Evolutionary conservation across 2,888 invertebrate species (phyloP), one percentile per base, ranked within the genome.

Genomic region (Temnothorax rugatulus): DNA sequence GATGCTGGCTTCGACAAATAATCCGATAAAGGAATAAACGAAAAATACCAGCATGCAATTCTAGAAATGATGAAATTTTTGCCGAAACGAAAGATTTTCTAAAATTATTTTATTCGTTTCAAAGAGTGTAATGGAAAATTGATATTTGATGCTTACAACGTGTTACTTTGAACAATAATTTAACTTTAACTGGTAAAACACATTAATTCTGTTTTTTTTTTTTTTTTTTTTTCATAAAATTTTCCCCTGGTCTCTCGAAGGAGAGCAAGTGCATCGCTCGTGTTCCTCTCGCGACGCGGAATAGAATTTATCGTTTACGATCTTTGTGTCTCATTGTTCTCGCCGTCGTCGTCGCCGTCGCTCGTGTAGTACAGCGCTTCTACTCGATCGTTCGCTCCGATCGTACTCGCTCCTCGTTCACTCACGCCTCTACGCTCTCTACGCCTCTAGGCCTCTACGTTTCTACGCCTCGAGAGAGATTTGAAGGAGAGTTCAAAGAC

Each of bases 271-370:
- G 11, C 13, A 34, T n/a, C 11, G 2, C 18, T 13, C 11, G 18
- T 18, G 13, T 52, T 52, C 2, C 8, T 13, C 38, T 38, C 21
- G 52, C 29, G n/a, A 41, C 54, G 1, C n/a, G 44, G 34, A 66
- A 41, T 18, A 79, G 44, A 79, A 79, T 69, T 79, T 41, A 79
- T 79, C 57, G 34, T 59, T 59, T 79, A 59, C 34, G 57, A 79
- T 47, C 34, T 79, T 59, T 68, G 29, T 29, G 54, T 66, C 44
- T 18, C n/a, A 18, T 9, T 15, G 61, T 38, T 50, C 38, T 50
- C 29, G 25, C 57, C 29, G 0, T 50, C 29, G 25, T 44, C 29
- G 0, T 34, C 7, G 34, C 7, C 34, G 34, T 34, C 21, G 44
- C 34, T 44, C 38, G 52, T 15, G 34, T 25, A 50, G 11, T 18